These are phyloP conservation scores for Uria aalge DNA, from an alignment of 2,113 vertebrate species.

Conservation along the genomic window DNA sequence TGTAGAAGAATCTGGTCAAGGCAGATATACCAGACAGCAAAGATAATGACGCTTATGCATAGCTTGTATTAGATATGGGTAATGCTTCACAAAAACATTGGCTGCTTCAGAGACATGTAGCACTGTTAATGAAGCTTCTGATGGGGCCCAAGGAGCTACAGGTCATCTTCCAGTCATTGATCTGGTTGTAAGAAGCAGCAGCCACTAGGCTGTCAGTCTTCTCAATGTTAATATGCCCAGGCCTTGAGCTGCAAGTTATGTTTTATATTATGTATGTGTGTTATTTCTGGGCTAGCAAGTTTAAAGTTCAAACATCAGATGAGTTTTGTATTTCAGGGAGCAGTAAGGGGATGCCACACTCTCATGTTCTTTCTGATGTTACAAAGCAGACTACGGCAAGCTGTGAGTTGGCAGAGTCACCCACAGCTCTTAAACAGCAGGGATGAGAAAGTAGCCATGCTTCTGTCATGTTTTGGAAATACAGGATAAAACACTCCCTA, in stretches of 20 bases:
- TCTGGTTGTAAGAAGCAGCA: neutral
- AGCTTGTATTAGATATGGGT: neutral
- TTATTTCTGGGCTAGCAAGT: neutral
- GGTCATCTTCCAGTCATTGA: neutral
- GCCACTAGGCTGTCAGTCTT: neutral
- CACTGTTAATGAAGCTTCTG: neutral
- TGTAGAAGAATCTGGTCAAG: neutral
- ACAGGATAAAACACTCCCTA: conserved; percentile 11
- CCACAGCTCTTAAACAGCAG: neutral
- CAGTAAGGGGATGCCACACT: neutral
- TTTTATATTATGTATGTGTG: neutral
- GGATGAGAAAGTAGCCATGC: conserved; percentile 21
- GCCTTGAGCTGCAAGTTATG: neutral
- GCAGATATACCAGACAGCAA: neutral
- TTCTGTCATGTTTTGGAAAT: conserved; percentile 42
- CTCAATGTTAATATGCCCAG: neutral
- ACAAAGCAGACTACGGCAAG: neutral
- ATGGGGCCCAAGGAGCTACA: neutral
- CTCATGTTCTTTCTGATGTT: neutral
- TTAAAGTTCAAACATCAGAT: neutral
- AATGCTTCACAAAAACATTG: neutral
- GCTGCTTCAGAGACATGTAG: neutral
- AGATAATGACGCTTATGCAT: neutral
- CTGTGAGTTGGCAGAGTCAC: neutral
- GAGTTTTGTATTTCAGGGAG: neutral